Evolutionary conservation across 2,113 vertebrate species (phyloP).

Genomic region (Helogale parvula): DNA sequence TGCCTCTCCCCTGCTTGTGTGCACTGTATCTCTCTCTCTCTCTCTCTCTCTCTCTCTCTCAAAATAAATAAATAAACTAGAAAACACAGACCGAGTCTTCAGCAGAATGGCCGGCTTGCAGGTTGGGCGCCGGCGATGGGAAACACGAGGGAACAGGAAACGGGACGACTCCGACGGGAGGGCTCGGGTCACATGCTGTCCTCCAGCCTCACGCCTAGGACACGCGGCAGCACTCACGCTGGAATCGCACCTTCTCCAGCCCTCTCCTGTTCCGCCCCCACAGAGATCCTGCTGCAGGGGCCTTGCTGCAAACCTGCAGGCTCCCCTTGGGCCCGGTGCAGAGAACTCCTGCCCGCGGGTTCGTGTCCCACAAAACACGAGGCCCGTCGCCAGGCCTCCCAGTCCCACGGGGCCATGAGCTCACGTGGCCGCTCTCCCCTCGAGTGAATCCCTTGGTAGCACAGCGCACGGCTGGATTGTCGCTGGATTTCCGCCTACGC

Average conservation of each 20-base stretch:
- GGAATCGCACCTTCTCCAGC: fast-evolving
- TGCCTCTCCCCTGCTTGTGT: too few species aligned
- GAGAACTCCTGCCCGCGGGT: background rate
- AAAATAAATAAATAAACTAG: too few species aligned
- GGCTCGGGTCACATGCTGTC: fast-evolving
- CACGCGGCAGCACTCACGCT: fast-evolving
- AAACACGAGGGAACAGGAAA: too few species aligned
- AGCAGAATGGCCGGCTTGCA: too few species aligned
- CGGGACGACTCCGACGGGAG: background rate
- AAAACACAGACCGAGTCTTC: too few species aligned
- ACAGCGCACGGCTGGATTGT: background rate
- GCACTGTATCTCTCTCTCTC: too few species aligned
- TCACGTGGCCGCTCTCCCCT: background rate
- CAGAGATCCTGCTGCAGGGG: fast-evolving
- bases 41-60: too few species aligned
- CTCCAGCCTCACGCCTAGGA: too few species aligned
- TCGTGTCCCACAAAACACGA: background rate
- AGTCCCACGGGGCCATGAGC: fast-evolving
- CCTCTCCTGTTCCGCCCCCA: too few species aligned
- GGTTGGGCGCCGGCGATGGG: too few species aligned
- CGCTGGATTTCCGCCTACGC: background rate
- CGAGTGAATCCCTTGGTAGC: background rate
- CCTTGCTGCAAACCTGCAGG: background rate
- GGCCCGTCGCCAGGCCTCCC: fast-evolving
- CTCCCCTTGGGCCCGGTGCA: background rate